These are phyloP conservation scores for Cyaniris semiargus DNA, from an alignment of 2,888 invertebrate genomes.

Conservation along the genomic window DNA sequence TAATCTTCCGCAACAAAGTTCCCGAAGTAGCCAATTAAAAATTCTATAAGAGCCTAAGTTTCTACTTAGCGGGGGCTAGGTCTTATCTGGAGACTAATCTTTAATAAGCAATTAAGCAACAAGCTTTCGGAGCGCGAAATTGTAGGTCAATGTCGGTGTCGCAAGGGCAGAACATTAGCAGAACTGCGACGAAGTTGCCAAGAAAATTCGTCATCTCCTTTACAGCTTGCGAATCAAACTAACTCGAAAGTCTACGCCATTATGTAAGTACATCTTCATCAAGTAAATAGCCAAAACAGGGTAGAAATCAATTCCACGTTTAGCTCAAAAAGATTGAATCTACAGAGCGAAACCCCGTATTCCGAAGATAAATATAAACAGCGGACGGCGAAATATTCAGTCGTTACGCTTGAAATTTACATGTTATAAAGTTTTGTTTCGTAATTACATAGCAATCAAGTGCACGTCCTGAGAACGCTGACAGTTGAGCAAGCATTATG, in stretches of 20 bases:
- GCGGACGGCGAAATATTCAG: neutral
- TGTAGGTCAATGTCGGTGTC: constrained; percentile 25
- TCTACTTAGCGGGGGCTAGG: neutral
- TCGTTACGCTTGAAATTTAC: neutral
- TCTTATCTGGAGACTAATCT: constrained; percentile 29
- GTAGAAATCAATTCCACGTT: neutral
- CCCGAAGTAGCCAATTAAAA: neutral
- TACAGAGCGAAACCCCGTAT: neutral
- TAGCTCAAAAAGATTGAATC: neutral
- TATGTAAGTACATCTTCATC: neutral
- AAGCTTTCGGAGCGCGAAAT: constrained; percentile 14
- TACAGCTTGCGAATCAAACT: neutral
- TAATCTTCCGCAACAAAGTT: neutral
- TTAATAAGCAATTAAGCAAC: constrained; percentile 29
- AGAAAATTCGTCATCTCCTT: constrained; percentile 22
- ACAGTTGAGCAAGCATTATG: neutral
- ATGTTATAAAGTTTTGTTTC: neutral
- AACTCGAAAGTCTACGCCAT: neutral
- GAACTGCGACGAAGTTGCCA: constrained; percentile 7
- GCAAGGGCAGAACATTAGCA: constrained; percentile 9
- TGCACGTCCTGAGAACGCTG: neutral
- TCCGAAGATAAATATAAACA: too few relatives aligned
- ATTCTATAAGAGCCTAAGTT: constrained; percentile 16
- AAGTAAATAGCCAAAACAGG: neutral
- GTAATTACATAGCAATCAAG: too few relatives aligned